Base-by-base conservation (phyloP, 2,113 vertebrate genomes). In the Colistium nudipinnis region DNA sequence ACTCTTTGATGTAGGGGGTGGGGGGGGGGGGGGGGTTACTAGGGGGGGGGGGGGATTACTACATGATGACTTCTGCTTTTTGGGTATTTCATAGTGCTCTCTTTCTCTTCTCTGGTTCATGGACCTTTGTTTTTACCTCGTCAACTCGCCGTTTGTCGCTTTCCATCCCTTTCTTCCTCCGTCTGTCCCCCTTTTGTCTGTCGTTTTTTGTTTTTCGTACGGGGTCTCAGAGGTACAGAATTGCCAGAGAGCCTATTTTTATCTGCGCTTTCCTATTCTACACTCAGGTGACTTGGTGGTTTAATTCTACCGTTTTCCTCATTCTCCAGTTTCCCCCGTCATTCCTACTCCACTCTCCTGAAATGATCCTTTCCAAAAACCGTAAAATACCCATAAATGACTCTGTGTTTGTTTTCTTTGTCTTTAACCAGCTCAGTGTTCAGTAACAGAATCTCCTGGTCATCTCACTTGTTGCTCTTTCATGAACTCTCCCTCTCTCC, bases 211-310 rank as follows among this genome's bases (percentile, higher is more conserved):
- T 28, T 77, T 63, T 59, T 36, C 60, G 69, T 59, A 39, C 60
- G 69, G 83, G 87, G 67, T 76, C 83, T 91, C 95, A 96, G 96
- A 97, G 94, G 89, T 98, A 90, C 93, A 93, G 93, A 95, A 84
- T 87, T 92, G 94, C 93, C 97, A 96, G 93, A 96, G 94, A 96
- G 95, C 95, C 90, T 97, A 96, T 96, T 97, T 97, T 94, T 97
- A 96, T 90, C 87, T 87, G 55, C 88, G 89, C 65, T 93, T 92
- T 91, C 92, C 92, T 89, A 78, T 91, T 92, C 91, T 93, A n/a
- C 90, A 91, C 83, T 89, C 96, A 97, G 97, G 96, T 96, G 96
- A 92, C 78, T n/a, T n/a, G n/a, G n/a, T 51, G 65, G 85, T 84
- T 90, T 88, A 62, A 82, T 66, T 79, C 78, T 81, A n/a, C n/a